Percentiles rank a stretch among this genome's conserved stretches.
Evolutionary conservation across 2,888 invertebrate species (phyloP).

Genomic region (Oxycera nigricornis): DNA sequence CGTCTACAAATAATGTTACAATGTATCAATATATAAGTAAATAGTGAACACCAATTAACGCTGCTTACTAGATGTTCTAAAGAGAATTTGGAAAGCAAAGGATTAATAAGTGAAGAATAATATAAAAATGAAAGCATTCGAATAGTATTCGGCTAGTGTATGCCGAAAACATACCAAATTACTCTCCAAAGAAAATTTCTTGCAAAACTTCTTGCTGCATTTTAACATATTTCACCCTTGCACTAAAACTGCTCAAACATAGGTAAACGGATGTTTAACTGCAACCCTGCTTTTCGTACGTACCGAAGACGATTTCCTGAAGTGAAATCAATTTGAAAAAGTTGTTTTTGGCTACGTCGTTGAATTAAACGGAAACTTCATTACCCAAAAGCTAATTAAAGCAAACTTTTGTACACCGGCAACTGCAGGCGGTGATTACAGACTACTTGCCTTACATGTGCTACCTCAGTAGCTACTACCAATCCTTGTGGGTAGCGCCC

Average conservation of each 20-base stretch:
- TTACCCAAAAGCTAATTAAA: conserved; percentile 36
- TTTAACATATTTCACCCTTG: too few relatives aligned
- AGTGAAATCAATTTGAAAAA: conserved; percentile 23
- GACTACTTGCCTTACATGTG: background rate
- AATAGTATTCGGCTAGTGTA: too few relatives aligned
- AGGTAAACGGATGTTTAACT: background rate
- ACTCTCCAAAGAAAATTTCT: too few relatives aligned
- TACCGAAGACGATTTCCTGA: background rate
- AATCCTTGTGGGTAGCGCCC: background rate
- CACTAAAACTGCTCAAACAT: background rate
- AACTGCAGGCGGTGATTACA: background rate
- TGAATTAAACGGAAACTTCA: conserved; percentile 39
- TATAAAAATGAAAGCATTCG: too few relatives aligned
- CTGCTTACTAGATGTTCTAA: too few relatives aligned
- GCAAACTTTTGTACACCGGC: conserved; percentile 22
- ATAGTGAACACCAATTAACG: too few relatives aligned
- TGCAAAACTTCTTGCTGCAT: too few relatives aligned
- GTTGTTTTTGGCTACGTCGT: background rate
- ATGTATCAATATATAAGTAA: too few relatives aligned
- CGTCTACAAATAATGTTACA: too few relatives aligned
- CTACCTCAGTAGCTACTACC: background rate
- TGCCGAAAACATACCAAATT: too few relatives aligned
- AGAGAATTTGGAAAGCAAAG: too few relatives aligned
- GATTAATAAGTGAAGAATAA: too few relatives aligned
- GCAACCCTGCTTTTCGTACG: background rate